phyloP scores from a whole-genome alignment of 2,888 invertebrate genomes.

The Conomelus anceps region DNA sequence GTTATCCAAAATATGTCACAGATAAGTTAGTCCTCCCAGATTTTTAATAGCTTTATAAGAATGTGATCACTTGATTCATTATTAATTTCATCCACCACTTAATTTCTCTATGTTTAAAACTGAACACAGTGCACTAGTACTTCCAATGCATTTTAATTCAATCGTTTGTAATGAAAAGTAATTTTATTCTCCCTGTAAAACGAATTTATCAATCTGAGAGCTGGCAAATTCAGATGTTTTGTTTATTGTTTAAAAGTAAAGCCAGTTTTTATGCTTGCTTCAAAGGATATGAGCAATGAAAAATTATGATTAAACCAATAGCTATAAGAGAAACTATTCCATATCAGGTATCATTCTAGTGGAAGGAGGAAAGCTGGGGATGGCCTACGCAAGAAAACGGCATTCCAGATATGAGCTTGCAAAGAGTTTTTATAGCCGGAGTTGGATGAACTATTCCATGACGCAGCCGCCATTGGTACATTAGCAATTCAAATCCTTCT shows the following conservation, averaged over 20 bases:
- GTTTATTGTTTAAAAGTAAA: no score
- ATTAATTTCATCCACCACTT: no score
- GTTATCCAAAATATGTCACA: no score
- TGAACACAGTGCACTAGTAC: no score
- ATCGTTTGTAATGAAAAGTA: no score
- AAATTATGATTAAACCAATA: neutral
- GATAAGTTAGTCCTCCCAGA: no score
- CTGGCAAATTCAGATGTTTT: neutral
- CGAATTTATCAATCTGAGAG: neutral
- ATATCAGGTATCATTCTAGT: neutral
- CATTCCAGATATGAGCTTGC: neutral
- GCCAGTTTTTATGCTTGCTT: neutral
- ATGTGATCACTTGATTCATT: no score
- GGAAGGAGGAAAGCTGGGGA: neutral
- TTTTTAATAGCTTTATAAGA: no score
- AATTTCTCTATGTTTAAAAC: no score
- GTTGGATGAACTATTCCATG: neutral
- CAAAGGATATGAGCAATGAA: neutral
- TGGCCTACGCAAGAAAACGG: neutral
- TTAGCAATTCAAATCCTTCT: neutral
- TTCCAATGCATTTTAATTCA: no score
- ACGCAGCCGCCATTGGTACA: neutral
- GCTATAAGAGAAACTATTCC: neutral
- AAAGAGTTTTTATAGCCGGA: neutral
- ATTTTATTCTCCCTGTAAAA: neutral